These are phyloP conservation scores for Pseudococcus viburni DNA, from an alignment of 2,888 invertebrate species.

Conservation along the genomic window DNA sequence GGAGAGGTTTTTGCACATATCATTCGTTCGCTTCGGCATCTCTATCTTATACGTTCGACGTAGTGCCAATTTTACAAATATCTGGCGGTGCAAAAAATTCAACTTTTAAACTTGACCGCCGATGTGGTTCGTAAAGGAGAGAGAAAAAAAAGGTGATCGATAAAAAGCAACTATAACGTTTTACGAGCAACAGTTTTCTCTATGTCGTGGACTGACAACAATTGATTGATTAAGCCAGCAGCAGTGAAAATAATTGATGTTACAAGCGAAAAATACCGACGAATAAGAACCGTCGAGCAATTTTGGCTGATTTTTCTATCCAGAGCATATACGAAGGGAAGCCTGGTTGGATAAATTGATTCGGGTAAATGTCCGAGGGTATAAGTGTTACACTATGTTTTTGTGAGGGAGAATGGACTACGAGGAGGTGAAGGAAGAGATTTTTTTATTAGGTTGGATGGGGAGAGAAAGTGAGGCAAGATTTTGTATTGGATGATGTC, in stretches of 20 bases:
- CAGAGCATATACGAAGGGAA: neutral
- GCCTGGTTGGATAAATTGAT: neutral
- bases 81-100: neutral
- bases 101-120: slow-evolving; percentile 5
- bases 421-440: neutral
- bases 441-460: neutral
- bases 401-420: neutral
- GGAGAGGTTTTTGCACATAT: neutral
- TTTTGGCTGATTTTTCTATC: neutral
- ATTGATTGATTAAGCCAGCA: neutral
- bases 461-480: no score
- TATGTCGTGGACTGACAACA: slow-evolving; percentile 11
- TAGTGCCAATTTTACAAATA: neutral
- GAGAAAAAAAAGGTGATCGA: neutral
- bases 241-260: slow-evolving; percentile 13
- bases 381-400: neutral
- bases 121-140: no score
- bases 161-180: slow-evolving; percentile 21
- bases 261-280: neutral
- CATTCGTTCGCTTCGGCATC: slow-evolving; percentile 11
- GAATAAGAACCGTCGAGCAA: neutral
- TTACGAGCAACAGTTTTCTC: slow-evolving; percentile 26
- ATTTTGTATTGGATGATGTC: no score
- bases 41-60: neutral
- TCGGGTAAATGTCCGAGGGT: neutral